Conservation (phyloP, 2,888 invertebrate genomes). For the Drosophila prostipennis region DNA sequence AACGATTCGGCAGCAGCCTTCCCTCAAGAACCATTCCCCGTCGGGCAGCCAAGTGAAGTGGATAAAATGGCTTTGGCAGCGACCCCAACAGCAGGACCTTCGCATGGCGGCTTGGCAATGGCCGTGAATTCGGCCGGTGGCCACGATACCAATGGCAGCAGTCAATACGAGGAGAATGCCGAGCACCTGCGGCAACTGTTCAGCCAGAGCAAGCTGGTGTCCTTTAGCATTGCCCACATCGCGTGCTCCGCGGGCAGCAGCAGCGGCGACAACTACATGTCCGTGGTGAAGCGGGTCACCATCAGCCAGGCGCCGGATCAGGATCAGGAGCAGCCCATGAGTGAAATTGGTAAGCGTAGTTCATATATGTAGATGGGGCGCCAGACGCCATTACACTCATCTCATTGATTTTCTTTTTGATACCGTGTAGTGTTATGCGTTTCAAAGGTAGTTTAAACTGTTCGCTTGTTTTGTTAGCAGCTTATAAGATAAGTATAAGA, state of each 20-base stretch:
- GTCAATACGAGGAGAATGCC: conserved; percentile 72
- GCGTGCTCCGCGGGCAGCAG: conserved; percentile 80
- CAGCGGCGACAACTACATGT: conserved; percentile 84
- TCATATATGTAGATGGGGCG: too few relatives aligned
- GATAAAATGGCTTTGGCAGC: conserved; percentile 31
- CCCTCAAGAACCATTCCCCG: conserved; percentile 9
- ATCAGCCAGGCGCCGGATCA: conserved; percentile 52
- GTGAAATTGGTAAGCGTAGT: conserved; percentile 27
- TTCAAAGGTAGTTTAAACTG: neutral
- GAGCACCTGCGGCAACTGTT: conserved; percentile 74
- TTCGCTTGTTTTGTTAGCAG: too few relatives aligned
- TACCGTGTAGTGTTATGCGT: neutral
- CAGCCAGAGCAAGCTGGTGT: conserved; percentile 58
- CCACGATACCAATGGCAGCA: conserved; percentile 1
- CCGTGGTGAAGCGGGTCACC: conserved; percentile 81
- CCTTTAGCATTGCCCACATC: conserved; percentile 71
- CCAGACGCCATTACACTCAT: conserved; percentile 11
- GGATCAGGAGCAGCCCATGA: conserved; percentile 5
- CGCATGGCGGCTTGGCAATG: conserved; percentile 38
- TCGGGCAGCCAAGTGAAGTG: conserved; percentile 35
- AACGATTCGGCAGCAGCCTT: conserved; percentile 34
- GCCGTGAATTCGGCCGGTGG: conserved; percentile 26
- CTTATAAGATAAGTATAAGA: too few relatives aligned
- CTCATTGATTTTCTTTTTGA: conserved; percentile 52
- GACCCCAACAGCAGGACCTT: conserved; percentile 35